Conservation (phyloP, 1,140 invertebrate species). For the Neodiprion fabricii region DNA sequence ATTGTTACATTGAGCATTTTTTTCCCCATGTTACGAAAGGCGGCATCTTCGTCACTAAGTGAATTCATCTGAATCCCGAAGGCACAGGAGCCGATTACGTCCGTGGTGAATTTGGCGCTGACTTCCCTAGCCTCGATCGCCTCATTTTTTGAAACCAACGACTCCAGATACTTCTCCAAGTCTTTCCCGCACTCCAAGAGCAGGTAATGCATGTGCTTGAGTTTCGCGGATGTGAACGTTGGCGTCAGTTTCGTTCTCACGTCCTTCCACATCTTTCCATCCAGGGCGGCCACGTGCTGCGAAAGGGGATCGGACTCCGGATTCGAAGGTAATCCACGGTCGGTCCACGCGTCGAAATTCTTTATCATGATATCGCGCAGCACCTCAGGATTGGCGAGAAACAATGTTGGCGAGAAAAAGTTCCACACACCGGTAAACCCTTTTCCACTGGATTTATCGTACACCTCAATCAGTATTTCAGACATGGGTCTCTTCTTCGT, state of each 20-base stretch:
- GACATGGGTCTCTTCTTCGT: slow-evolving; percentile 47
- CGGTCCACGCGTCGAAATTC: slow-evolving; percentile 66
- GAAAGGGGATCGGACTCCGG: slow-evolving; percentile 62
- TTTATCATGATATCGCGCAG: slow-evolving; percentile 66
- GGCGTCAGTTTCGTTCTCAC: slow-evolving; percentile 58
- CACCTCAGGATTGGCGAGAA: slow-evolving; percentile 60
- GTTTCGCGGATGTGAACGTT: slow-evolving; percentile 59
- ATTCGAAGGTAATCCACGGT: slow-evolving; percentile 63
- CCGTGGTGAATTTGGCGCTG: slow-evolving; percentile 67
- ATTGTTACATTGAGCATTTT: slow-evolving; percentile 33
- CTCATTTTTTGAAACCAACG: slow-evolving; percentile 39
- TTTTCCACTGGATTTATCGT: slow-evolving; percentile 48
- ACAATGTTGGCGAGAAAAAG: slow-evolving; percentile 55
- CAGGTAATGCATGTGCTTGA: slow-evolving; percentile 61
- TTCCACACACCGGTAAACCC: slow-evolving; percentile 56
- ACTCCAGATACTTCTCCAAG: slow-evolving; percentile 50
- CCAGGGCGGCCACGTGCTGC: slow-evolving; percentile 60
- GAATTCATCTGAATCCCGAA: slow-evolving; percentile 70
- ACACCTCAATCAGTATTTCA: slow-evolving; percentile 51
- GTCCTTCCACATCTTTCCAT: slow-evolving; percentile 59
- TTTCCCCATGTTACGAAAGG: slow-evolving; percentile 56
- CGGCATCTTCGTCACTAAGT: slow-evolving; percentile 60
- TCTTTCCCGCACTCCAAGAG: slow-evolving; percentile 50
- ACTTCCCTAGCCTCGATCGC: slow-evolving; percentile 63
- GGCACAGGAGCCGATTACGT: slow-evolving; percentile 69